phyloP scores from a whole-genome alignment of 2,888 invertebrate genomes.

The Panzeria rudis region DNA sequence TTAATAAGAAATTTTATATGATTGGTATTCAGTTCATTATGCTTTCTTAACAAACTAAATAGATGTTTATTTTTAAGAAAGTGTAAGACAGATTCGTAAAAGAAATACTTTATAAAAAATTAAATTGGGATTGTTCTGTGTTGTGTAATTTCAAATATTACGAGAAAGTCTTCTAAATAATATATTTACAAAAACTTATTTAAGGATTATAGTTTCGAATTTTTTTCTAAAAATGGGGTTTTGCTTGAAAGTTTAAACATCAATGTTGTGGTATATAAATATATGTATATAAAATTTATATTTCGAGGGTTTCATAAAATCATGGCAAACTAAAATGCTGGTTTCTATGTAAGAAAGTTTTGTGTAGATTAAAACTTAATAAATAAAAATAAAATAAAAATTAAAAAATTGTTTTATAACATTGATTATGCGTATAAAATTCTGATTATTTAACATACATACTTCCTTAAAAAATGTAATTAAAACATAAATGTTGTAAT shows the following conservation, averaged over 20 bases:
- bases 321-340: background rate
- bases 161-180: constrained; percentile 33
- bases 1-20: constrained; percentile 25
- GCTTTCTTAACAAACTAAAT: constrained; percentile 7
- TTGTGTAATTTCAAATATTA: background rate
- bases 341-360: background rate
- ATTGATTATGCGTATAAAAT: background rate
- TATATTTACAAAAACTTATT: constrained; percentile 63
- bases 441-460: background rate
- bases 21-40: constrained; percentile 10
- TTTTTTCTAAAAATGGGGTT: background rate
- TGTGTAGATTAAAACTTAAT: background rate
- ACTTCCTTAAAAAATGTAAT: constrained; percentile 6
- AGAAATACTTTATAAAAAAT: constrained; percentile 3
- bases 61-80: constrained; percentile 31
- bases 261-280: background rate
- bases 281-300: background rate
- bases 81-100: constrained; percentile 50
- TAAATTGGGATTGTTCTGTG: background rate
- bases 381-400: constrained; percentile 2
- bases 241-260: background rate
- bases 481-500: constrained; percentile 18
- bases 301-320: background rate
- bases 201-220: background rate
- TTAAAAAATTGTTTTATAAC: background rate